A percentile compares a stretch with the other conserved stretches of the same genome.
These are phyloP conservation scores for Aramus guarauna DNA, from an alignment of 2,113 vertebrate species.

Conservation along the genomic window DNA sequence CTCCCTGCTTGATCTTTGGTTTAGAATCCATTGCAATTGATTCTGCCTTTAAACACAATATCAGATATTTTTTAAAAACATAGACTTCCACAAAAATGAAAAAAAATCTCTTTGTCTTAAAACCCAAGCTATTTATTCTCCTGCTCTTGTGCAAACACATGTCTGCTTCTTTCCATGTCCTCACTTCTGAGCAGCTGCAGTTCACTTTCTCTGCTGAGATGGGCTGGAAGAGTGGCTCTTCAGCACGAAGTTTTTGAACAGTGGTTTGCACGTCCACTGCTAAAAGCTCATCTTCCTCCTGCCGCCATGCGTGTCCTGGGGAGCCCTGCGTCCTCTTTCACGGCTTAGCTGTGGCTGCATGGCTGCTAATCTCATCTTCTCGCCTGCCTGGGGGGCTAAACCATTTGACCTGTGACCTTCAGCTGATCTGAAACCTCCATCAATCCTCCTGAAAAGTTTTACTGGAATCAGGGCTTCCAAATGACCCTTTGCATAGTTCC, in stretches of 20 bases:
- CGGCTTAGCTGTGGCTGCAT: background rate
- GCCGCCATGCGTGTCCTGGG: background rate
- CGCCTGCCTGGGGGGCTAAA: background rate
- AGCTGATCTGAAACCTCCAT: conserved; percentile 38
- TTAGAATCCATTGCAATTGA: background rate
- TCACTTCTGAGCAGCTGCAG: background rate
- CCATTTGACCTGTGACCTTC: conserved; percentile 44
- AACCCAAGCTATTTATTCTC: background rate
- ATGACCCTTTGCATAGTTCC: conserved; percentile 47
- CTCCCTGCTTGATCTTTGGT: background rate
- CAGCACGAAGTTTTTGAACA: background rate
- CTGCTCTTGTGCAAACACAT: accelerated
- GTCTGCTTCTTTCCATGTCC: background rate
- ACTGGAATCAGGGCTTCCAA: conserved; percentile 32
- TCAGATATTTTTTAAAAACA: background rate
- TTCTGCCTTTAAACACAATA: background rate
- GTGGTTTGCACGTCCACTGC: background rate
- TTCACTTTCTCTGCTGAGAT: background rate
- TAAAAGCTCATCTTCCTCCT: background rate
- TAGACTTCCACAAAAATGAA: background rate
- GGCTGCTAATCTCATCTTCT: conserved; percentile 63
- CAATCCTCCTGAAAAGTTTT: conserved; percentile 42
- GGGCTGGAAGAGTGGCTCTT: background rate
- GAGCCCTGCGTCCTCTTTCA: background rate
- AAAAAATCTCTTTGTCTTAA: background rate